A percentile compares a stretch with the other conserved stretches of the same genome.
These are phyloP conservation scores for Lerista edwardsae DNA, from an alignment of 2,797 vertebrate genomes.

Conservation along the genomic window DNA sequence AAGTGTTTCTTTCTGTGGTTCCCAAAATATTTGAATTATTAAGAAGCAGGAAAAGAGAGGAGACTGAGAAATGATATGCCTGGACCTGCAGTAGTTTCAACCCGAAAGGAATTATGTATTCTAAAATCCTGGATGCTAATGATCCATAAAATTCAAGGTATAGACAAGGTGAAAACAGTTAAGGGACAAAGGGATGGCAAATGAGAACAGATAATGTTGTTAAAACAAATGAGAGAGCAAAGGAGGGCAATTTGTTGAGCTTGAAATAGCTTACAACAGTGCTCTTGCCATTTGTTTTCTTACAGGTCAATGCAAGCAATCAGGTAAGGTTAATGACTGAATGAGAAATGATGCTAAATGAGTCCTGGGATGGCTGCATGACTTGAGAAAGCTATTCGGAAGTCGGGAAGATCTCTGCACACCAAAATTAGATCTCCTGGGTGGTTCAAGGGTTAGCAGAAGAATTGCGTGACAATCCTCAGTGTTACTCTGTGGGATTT, in stretches of 20 bases:
- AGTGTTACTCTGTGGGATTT: not conserved
- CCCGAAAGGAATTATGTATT: slow-evolving; percentile 11
- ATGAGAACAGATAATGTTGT: not conserved
- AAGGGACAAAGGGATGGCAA: slow-evolving; percentile 27
- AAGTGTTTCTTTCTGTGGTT: slow-evolving; percentile 13
- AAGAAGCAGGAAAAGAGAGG: slow-evolving; percentile 23
- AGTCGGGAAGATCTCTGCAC: not conserved
- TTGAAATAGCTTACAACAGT: slow-evolving; percentile 39
- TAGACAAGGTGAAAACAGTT: slow-evolving; percentile 31
- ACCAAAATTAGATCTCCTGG: not conserved
- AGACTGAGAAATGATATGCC: slow-evolving; percentile 43
- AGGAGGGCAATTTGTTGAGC: slow-evolving; percentile 32
- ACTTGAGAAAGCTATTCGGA: slow-evolving; percentile 1
- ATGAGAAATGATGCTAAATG: not conserved
- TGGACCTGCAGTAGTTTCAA: slow-evolving; percentile 21
- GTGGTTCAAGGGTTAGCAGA: not conserved
- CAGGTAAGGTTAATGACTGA: slow-evolving; percentile 7
- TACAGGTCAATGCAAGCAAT: not conserved
- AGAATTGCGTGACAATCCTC: not conserved
- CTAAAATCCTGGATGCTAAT: slow-evolving; percentile 17
- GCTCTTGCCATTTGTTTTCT: not conserved
- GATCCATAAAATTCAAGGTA: slow-evolving; percentile 28
- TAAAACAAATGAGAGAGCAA: slow-evolving; percentile 34
- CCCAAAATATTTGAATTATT: slow-evolving; percentile 39
- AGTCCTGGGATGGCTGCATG: not conserved